phyloP scores from a whole-genome alignment of 2,797 vertebrate species.

The Natrix natrix region DNA sequence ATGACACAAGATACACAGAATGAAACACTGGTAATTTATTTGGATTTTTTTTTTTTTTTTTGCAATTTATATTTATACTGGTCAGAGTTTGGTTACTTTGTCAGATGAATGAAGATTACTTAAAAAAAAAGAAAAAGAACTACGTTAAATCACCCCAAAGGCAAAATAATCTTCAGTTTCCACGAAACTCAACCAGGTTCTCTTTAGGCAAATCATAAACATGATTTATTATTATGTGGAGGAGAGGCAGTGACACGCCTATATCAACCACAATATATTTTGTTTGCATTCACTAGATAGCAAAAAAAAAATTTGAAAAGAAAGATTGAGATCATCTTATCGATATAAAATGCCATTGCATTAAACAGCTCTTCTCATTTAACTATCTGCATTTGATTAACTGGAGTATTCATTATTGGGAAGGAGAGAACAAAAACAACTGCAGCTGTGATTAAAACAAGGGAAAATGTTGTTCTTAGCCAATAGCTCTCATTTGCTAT shows the following conservation, averaged over 20 bases:
- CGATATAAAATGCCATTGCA: background rate
- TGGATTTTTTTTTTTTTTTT: background rate
- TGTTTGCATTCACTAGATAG: background rate
- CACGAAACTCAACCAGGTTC: background rate
- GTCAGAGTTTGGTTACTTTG: background rate
- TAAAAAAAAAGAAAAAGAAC: background rate
- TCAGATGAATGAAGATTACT: background rate
- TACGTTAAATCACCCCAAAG: background rate
- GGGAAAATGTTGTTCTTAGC: background rate
- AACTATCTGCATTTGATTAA: background rate
- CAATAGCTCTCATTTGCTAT: background rate
- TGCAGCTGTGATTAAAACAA: background rate
- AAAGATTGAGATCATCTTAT: background rate
- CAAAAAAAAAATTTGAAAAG: background rate
- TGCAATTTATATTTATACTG: background rate
- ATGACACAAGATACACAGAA: background rate
- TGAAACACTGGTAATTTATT: background rate
- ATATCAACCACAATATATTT: background rate
- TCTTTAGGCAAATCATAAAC: background rate
- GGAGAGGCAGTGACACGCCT: background rate
- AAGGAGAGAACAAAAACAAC: background rate
- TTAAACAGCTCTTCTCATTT: background rate
- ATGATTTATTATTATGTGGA: background rate
- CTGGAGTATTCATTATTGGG: background rate
- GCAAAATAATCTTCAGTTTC: background rate